These are phyloP conservation scores for Latheticus oryzae DNA, from an alignment of 2,888 invertebrate species.

Conservation along the genomic window DNA sequence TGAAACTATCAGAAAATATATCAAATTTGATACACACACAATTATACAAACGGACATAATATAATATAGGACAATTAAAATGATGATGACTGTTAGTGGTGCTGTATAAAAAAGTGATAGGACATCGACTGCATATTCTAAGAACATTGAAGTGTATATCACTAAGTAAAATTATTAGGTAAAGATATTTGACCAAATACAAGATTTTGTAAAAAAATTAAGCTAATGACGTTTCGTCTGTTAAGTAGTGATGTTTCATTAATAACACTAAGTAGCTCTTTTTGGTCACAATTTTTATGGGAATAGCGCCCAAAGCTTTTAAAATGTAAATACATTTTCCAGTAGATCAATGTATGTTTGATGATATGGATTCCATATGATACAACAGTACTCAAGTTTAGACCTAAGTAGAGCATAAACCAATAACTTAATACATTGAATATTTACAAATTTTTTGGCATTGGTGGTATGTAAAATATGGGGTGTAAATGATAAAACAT, in stretches of 20 bases:
- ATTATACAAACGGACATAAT: no score
- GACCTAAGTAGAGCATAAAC: constrained; percentile 7
- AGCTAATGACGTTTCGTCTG: constrained; percentile 1
- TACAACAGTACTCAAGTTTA: constrained; percentile 4
- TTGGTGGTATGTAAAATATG: constrained; percentile 4
- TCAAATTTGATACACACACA: no score
- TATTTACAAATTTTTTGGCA: background rate
- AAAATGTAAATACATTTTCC: constrained; percentile 4
- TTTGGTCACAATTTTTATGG: background rate
- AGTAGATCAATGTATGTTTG: background rate
- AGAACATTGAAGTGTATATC: no score
- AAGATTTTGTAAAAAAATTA: constrained; percentile 13
- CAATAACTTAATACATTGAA: constrained; percentile 7
- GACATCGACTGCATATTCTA: no score
- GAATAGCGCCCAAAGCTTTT: background rate
- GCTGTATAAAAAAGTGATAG: no score
- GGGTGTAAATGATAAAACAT: constrained; percentile 1
- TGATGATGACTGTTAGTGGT: no score
- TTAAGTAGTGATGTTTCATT: constrained; percentile 2
- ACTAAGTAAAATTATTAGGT: no score
- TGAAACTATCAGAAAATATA: no score
- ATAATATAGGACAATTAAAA: no score
- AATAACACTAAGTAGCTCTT: background rate
- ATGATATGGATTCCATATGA: constrained; percentile 8
- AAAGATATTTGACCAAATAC: no score